Base-by-base conservation (phyloP, 1,140 invertebrate species). In the Hylaeus anthracinus region DNA sequence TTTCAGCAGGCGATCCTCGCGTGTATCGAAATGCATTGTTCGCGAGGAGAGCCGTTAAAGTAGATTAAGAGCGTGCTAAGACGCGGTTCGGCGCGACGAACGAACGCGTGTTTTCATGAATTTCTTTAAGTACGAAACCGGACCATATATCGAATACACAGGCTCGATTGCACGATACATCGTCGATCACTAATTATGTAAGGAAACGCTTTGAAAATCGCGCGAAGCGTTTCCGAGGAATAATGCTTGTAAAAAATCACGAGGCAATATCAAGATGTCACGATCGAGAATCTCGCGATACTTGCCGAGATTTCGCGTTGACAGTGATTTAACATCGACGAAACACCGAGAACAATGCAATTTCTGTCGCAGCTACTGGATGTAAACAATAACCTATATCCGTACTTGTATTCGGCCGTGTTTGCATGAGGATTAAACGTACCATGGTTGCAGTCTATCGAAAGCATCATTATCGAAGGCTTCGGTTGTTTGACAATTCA, bases 351-450 rank as follows among this genome's bases (percentile, higher is more conserved):
- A 26, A 58, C 56, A 51, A 82, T 84, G 73, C 73, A 64, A 53
- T 78, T 66, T 77, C 26, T 9, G 6, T 53, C 1, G 26, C 15
- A 55, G 60, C 45, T 48, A 37, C 61, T 51, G 37, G 8, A 83
- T 65, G 64, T 83, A 80, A 83, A 83, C 64, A 73, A 69, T 80
- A 80, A 80, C 78, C 77, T 74, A 74, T 73, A 56, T 14, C 9
- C 10, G 6, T 10, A 45, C 8, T 8, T 51, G 39, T 66, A 66
- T 43, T 67, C 51, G 43, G 4, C 5, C 48, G 1, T 0, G 60
- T 78, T 56, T 48, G 41, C 5, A 6, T 3, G 12, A 56, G 0
- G 14, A 0, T 41, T 12, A 6, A 41, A 39, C 48, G 48, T n/a
- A 12, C 12, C 9, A 2, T 15, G n/a, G 41, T 41, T 61, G 5